phyloP scores from a whole-genome alignment of 2,888 invertebrate species.

The Crematogaster levior region DNA sequence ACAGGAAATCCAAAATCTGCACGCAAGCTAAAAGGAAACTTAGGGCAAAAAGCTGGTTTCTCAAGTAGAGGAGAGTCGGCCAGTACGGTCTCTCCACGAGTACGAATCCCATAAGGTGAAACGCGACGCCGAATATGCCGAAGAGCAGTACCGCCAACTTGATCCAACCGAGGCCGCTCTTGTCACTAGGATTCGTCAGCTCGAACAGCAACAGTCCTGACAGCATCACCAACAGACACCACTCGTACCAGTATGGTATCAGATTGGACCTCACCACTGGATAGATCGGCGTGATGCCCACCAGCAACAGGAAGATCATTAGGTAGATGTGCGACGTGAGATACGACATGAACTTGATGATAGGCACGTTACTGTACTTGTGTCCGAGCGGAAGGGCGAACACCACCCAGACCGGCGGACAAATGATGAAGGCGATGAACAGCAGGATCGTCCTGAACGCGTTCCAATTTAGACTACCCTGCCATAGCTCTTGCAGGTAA shows the following conservation, averaged over 20 bases:
- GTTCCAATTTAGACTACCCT: conserved; percentile 98
- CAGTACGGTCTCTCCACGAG: conserved; percentile 89
- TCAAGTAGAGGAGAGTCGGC: conserved; percentile 96
- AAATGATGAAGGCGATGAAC: conserved; percentile 96
- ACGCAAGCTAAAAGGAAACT: conserved; percentile 98
- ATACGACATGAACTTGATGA: conserved; percentile 99
- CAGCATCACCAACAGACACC: conserved; percentile 97
- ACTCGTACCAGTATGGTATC: conserved; percentile 98
- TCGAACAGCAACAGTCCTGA: conserved; percentile 98
- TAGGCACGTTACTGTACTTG: conserved; percentile 98
- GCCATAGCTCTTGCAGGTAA: conserved; percentile 99
- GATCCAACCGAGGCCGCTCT: conserved; percentile 98
- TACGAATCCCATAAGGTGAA: conserved; percentile 93
- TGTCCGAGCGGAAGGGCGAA: conserved; percentile 98
- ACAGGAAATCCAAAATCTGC: conserved; percentile 98
- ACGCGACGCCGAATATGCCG: conserved; percentile 95
- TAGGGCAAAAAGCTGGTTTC: conserved; percentile 98
- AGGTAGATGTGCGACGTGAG: conserved; percentile 99
- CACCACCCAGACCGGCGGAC: conserved; percentile 98
- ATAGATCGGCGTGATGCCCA: conserved; percentile 95
- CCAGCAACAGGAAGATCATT: conserved; percentile 96
- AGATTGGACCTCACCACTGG: conserved; percentile 92
- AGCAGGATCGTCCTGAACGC: conserved; percentile 97
- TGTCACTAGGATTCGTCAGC: conserved; percentile 98
- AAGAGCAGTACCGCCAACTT: conserved; percentile 94